Base-by-base conservation (phyloP, 2,113 vertebrate species). In the Bolborhynchus lineola region DNA sequence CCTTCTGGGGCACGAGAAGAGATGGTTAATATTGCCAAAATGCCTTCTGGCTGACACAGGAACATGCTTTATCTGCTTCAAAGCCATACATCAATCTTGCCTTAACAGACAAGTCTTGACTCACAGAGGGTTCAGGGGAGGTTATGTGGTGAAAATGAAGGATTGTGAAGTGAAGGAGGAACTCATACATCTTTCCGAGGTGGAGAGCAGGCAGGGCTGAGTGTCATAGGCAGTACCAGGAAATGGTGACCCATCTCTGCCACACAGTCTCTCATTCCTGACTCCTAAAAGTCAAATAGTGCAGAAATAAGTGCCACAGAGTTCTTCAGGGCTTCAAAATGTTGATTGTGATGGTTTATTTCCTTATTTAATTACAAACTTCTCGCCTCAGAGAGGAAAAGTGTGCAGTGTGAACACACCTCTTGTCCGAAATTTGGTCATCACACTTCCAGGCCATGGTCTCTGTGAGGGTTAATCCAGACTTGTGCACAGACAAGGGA, bases 381-480 rank as follows among this genome's bases (percentile, higher is more conserved):
- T 74, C 53, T 25, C 4, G 3, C 14, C 37, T 63, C 28, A 10
- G n/a, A 18, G 39, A 82, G 29, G 25, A 80, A 41, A 62, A 68
- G 6, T 6, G 8, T 2, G 1, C 9, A 6, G 17, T 4, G 7
- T 16, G 37, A 42, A 71, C 44, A 15, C 23, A 19, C 10, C 9
- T 57, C 70, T 21, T 1, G 0, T 39, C 41, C 65, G 44, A 91
- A 79, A 72, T 63, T 25, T 14, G 41, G 57, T 26, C 62, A 24
- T 47, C 20, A 2, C 13, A 11, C 20, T 35, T 79, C 28, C 65
- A 47, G 59, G 29, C 8, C 28, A 7, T 37, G 65, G 84, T 17
- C 50, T 37, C 2, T 5, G 14, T 0, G 0, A 93, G 39, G 44
- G 76, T 74, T 79, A 79, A 82, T 7, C 19, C 0, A 4, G 60